Evolutionary conservation across 92 coral and sea anemone species (phyloP).

Genomic region (Parazoanthus swiftii): DNA sequence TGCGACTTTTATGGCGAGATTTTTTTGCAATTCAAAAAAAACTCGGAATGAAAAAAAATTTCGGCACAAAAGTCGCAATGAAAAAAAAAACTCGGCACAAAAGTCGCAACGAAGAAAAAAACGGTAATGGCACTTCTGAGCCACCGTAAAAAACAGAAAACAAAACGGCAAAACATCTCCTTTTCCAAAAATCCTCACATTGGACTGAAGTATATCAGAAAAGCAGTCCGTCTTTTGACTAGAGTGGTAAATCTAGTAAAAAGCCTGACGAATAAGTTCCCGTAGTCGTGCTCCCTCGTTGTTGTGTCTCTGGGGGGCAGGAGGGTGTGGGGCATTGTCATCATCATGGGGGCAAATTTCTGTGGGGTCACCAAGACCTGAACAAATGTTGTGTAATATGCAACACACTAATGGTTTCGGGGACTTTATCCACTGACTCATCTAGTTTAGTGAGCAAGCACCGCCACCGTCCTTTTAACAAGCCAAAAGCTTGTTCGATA

Average conservation of each 20-base stretch:
- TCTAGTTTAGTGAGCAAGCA: conserved; percentile 35
- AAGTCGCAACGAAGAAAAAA: background rate
- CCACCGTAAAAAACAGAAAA: conserved; percentile 4
- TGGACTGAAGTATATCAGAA: conserved; percentile 21
- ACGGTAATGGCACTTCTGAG: background rate
- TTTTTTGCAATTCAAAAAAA: background rate
- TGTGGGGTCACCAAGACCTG: conserved; percentile 21
- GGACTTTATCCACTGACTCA: conserved; percentile 49
- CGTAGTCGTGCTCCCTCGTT: conserved; percentile 52
- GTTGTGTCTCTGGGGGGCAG: conserved; percentile 43
- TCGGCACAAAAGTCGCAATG: too few species aligned
- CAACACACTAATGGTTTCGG: conserved; percentile 38
- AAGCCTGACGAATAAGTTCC: conserved; percentile 31
- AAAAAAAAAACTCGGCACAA: too few species aligned
- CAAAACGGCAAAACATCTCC: conserved; percentile 24
- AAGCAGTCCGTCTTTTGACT: conserved; percentile 13
- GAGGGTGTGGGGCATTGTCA: conserved; percentile 2
- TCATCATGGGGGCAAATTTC: conserved; percentile 37
- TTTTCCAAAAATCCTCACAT: conserved; percentile 15
- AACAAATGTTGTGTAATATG: conserved; percentile 37
- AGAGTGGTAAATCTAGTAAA: conserved; percentile 13
- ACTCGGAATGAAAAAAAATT: background rate
- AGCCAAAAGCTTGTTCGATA: conserved; percentile 50
- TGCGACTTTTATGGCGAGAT: too few species aligned
- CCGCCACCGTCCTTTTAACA: conserved; percentile 46